Evolutionary conservation across 2,113 vertebrate species (phyloP).

Genomic region (Strigops habroptila): DNA sequence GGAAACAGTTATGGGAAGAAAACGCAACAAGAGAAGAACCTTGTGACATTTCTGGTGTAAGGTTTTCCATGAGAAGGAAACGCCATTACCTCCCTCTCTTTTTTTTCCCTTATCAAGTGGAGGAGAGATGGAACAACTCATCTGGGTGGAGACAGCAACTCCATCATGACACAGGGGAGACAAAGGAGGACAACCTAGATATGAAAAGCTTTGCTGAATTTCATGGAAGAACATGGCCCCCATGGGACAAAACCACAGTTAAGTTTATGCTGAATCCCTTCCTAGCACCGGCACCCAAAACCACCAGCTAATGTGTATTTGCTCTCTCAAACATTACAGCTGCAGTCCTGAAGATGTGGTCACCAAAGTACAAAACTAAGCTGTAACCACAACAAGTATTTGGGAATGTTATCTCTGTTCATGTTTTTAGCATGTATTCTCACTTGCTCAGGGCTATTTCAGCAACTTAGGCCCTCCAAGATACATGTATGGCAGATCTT

Average conservation of each 20-base stretch:
- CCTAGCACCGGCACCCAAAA: not conserved
- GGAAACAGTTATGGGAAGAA: not conserved
- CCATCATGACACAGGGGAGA: not conserved
- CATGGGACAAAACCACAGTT: not conserved
- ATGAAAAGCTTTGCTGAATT: not conserved
- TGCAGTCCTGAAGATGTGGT: not conserved
- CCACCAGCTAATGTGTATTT: not conserved
- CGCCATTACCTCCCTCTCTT: not conserved
- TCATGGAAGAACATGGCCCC: not conserved
- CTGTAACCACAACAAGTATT: not conserved
- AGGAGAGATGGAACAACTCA: not conserved
- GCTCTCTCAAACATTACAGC: not conserved
- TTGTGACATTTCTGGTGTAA: not conserved
- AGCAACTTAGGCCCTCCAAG: not conserved
- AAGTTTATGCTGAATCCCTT: not conserved
- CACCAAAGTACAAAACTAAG: not conserved
- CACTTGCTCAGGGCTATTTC: not conserved
- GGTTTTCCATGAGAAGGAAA: conserved; percentile 15
- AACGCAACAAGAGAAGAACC: not conserved
- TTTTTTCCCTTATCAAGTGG: not conserved
- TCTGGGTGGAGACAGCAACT: not conserved
- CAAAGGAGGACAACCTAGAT: not conserved
- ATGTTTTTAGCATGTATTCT: not conserved
- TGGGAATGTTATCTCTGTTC: not conserved
- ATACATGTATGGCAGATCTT: not conserved